Evolutionary conservation across 2,113 vertebrate species (phyloP).

Genomic region (Plestiodon gilberti): DNA sequence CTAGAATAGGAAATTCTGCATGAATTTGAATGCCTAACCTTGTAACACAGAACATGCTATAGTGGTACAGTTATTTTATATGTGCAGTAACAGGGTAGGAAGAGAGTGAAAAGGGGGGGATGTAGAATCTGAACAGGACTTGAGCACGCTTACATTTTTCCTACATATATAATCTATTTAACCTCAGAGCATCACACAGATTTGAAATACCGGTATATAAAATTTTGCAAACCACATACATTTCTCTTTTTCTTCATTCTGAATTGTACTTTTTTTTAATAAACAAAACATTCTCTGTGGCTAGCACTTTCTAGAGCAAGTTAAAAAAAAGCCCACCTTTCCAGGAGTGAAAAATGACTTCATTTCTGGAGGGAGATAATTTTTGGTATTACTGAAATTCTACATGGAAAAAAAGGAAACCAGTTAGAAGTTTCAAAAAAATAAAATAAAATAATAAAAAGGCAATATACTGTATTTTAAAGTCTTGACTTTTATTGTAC

Average conservation of each 20-base stretch:
- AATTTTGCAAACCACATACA: too few species aligned
- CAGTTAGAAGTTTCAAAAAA: not conserved
- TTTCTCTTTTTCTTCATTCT: not conserved
- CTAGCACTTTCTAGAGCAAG: not conserved
- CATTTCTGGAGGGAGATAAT: conserved; percentile 97
- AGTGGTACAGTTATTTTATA: not conserved
- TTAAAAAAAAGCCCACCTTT: conserved; percentile 81
- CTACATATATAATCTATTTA: not conserved
- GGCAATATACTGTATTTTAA: not conserved
- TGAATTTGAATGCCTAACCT: not conserved
- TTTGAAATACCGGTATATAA: too few species aligned
- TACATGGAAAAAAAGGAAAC: conserved; percentile 62
- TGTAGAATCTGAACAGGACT: not conserved
- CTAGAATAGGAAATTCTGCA: not conserved
- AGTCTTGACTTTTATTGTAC: not conserved
- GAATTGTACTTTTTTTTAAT: not conserved
- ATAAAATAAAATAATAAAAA: too few species aligned
- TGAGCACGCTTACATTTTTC: not conserved
- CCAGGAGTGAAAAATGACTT: conserved; percentile 97
- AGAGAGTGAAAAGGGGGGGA: not conserved
- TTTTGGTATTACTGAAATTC: conserved; percentile 99
- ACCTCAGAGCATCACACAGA: too few species aligned
- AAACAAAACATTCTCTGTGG: not conserved
- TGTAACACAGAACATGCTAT: not conserved
- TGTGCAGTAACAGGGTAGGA: not conserved